phyloP scores from a whole-genome alignment of 2,113 vertebrate species.

The Solea senegalensis region DNA sequence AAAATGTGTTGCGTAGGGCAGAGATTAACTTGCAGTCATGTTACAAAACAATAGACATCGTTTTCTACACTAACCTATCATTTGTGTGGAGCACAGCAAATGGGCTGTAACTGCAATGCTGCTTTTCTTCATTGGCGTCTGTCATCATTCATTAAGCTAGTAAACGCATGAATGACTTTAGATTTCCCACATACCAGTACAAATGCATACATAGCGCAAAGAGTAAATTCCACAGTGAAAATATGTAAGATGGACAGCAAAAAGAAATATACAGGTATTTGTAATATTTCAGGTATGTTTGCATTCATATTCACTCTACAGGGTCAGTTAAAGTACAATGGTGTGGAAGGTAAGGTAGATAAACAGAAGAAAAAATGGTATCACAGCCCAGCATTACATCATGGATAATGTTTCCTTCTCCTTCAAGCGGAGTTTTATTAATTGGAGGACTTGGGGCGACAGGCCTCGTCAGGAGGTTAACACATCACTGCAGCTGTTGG shows the following conservation, averaged over 20 bases:
- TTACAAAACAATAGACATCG: background rate
- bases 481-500: slow-evolving; percentile 58
- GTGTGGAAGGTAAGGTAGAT: background rate
- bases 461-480: slow-evolving; percentile 53
- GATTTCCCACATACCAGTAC: too few species aligned
- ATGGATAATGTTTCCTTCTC: slow-evolving; percentile 33
- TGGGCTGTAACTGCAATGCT: background rate
- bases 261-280: slow-evolving; percentile 44
- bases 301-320: background rate
- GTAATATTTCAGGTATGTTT: slow-evolving; percentile 27
- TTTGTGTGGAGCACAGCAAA: slow-evolving; percentile 33
- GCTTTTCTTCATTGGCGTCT: background rate
- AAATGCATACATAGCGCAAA: too few species aligned
- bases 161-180: too few species aligned
- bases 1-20: background rate
- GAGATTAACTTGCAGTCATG: background rate
- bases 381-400: background rate
- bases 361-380: background rate
- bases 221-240: too few species aligned
- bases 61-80: slow-evolving; percentile 12
- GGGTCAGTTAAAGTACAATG: slow-evolving; percentile 41
- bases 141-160: background rate
- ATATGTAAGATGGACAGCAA: too few species aligned
- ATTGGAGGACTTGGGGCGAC: slow-evolving; percentile 46
- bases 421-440: slow-evolving; percentile 37